phyloP scores from a whole-genome alignment of 2,113 vertebrate species.

The Lagopus muta region DNA sequence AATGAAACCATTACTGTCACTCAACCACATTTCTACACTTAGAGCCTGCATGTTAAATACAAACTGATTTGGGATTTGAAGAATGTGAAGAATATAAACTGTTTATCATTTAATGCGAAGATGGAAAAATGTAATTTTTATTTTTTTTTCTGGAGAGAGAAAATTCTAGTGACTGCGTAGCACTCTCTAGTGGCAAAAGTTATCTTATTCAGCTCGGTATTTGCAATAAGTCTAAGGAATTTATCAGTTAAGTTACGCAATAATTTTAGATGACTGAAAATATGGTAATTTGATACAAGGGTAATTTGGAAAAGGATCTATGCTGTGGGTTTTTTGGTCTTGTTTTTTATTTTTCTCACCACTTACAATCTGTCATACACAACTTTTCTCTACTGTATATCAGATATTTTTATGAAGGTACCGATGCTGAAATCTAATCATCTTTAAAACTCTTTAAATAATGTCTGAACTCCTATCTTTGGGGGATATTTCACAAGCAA shows the following conservation, averaged over 20 bases:
- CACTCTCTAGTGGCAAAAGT: conserved; percentile 65
- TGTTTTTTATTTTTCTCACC: not conserved
- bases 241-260: not conserved
- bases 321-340: not conserved
- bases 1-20: conserved; percentile 76
- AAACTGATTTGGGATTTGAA: conserved; percentile 65
- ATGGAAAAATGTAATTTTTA: conserved; percentile 25
- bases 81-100: conserved; percentile 61
- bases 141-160: not conserved
- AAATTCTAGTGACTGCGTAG: conserved; percentile 53
- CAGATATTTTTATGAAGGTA: not conserved
- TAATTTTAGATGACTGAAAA: not conserved
- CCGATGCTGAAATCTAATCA: not conserved
- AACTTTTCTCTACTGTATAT: not conserved
- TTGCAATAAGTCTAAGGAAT: not conserved
- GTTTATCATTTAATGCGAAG: conserved; percentile 63
- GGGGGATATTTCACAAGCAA: not conserved
- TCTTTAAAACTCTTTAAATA: not conserved
- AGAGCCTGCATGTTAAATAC: conserved; percentile 67
- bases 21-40: conserved; percentile 71
- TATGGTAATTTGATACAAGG: not conserved
- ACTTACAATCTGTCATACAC: not conserved
- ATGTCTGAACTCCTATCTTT: not conserved
- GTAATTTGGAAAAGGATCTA: no score
- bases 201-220: not conserved